Conservation (phyloP, 2,113 vertebrate genomes). For the Amphiprion percula region DNA sequence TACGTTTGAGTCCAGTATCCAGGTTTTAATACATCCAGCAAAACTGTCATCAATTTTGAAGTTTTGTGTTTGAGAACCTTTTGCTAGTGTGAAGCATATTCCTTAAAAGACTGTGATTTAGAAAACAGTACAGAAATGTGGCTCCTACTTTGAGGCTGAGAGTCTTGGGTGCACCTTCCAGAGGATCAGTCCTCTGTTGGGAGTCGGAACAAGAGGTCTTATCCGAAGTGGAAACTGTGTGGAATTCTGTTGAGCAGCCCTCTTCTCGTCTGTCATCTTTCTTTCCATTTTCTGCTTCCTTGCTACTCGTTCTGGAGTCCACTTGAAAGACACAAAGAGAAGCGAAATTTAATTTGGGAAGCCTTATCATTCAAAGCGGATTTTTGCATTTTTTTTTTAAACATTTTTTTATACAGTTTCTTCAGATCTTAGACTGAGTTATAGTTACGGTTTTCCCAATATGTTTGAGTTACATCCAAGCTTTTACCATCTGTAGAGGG, state of each 20-base stretch:
- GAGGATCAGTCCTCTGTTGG: slow-evolving; percentile 30
- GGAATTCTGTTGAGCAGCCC: slow-evolving; percentile 14
- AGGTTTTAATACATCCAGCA: no score
- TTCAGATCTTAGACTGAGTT: slow-evolving; percentile 9
- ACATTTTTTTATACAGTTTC: background rate
- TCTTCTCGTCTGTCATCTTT: slow-evolving; percentile 19
- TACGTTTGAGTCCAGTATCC: no score
- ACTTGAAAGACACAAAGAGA: slow-evolving; percentile 50
- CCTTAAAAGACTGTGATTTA: background rate
- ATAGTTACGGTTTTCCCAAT: slow-evolving; percentile 42
- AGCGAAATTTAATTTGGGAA: slow-evolving; percentile 1
- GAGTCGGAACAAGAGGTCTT: slow-evolving; percentile 36
- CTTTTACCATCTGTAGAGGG: slow-evolving; percentile 55
- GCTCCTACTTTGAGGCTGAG: slow-evolving; percentile 87
- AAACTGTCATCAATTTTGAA: no score
- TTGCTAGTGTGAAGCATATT: no score
- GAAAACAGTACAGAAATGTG: slow-evolving; percentile 24
- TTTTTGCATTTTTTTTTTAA: slow-evolving; percentile 25
- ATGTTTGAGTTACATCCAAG: slow-evolving; percentile 26
- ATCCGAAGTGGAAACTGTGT: background rate
- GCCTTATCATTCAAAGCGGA: background rate
- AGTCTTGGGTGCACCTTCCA: slow-evolving; percentile 35
- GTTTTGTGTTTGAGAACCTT: no score
- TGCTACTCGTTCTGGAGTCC: slow-evolving; percentile 40
- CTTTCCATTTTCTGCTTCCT: slow-evolving; percentile 23